Evolutionary conservation across 2,797 vertebrate species (phyloP).

Genomic region (Spinus pinus): DNA sequence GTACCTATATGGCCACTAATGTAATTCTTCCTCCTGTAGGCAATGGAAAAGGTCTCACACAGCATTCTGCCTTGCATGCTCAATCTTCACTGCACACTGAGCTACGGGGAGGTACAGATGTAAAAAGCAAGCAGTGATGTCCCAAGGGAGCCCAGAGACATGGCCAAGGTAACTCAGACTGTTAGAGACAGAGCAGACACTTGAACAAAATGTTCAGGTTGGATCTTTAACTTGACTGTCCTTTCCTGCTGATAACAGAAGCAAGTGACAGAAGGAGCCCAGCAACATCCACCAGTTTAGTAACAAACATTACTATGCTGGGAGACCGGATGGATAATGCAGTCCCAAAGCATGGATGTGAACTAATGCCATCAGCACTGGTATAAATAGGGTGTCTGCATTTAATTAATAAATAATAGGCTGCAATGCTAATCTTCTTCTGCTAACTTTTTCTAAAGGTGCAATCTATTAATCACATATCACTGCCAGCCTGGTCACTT

Average conservation of each 20-base stretch:
- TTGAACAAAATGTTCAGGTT: not conserved
- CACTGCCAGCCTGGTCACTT: conserved; percentile 51
- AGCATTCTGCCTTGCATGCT: not conserved
- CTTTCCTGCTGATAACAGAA: not conserved
- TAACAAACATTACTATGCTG: conserved; percentile 16
- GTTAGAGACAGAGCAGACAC: not conserved
- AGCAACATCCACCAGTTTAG: not conserved
- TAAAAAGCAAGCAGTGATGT: not conserved
- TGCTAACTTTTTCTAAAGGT: conserved; percentile 63
- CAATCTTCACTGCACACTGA: not conserved
- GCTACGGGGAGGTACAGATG: not conserved
- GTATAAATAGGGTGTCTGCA: conserved; percentile 58
- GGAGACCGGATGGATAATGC: not conserved
- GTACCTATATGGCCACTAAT: not conserved
- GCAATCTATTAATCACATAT: conserved; percentile 62
- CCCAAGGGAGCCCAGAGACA: not conserved
- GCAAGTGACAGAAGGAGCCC: not conserved
- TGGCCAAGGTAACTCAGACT: not conserved
- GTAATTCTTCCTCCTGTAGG: not conserved
- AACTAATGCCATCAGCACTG: conserved; percentile 54
- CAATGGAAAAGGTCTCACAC: not conserved
- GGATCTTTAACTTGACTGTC: not conserved
- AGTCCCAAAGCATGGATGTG: conserved; percentile 17
- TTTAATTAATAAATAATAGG: conserved; percentile 71
- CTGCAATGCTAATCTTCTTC: conserved; percentile 56